Evolutionary conservation across 2,888 invertebrate genomes (phyloP), one percentile per base, ranked within the genome.

Genomic region (Ischnura elegans): DNA sequence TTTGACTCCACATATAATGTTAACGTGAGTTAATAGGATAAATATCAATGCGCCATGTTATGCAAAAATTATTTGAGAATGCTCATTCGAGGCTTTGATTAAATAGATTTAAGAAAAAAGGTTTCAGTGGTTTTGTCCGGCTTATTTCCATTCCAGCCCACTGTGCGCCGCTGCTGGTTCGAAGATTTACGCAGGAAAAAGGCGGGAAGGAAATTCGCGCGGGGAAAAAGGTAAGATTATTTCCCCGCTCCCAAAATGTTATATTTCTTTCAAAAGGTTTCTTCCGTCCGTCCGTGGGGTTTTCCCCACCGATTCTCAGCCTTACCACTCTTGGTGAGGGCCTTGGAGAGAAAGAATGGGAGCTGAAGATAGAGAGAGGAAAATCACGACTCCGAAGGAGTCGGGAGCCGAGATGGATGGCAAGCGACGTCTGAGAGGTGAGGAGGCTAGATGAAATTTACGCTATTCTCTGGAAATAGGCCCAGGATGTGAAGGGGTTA

Each of bases 391-490:
- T 36, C 8, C 8, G 76, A 76, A 76, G 76, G 76, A 76, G 76
- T 76, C 36, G 76, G 76, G n/a, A 29, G 76, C 8, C 29, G 76
- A 76, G 76, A 76, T 76, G 76, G 76, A 76, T 76, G 76, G 76
- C 76, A 16, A 29, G 8, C 29, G 76, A 36, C n/a, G 29, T 29
- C 29, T 0, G 29, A 36, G 76, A 13, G 76, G 36, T 21, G 25
- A 10, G 36, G 61, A 21, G 61, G 61, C 6, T 19, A 10, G 25
- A n/a, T 25, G 76, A 76, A 76, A 76, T 76, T 76, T 76, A 76
- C 76, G 76, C 76, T 16, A 76, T 76, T 76, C 76, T 51, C 76
- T n/a, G n/a, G n/a, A n/a, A n/a, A n/a, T n/a, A n/a, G n/a, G 76
- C 25, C 29, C 76, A 36, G 36, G 66, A 66, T n/a, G 76, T 76